Evolutionary conservation across 2,113 vertebrate species (phyloP).

Genomic region (Riparia riparia): DNA sequence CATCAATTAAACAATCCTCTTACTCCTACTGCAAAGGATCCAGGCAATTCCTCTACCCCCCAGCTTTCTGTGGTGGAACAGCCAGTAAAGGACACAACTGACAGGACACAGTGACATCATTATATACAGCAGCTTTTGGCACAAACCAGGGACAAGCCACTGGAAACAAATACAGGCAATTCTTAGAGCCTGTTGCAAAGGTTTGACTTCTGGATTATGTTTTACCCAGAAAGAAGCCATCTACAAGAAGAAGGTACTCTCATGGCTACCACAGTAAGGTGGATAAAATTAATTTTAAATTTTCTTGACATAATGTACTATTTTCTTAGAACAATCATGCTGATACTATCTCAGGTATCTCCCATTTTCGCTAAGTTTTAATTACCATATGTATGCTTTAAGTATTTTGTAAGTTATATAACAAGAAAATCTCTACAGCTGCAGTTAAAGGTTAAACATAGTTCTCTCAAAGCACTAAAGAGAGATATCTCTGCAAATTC

Average conservation of each 20-base stretch:
- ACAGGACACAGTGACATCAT: not conserved
- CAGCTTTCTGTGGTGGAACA: not conserved
- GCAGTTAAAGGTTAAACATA: not conserved
- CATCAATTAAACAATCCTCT: not conserved
- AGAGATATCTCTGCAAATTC: not conserved
- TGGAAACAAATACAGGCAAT: not conserved
- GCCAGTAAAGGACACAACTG: not conserved
- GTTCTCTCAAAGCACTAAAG: not conserved
- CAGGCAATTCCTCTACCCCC: not conserved
- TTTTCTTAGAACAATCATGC: not conserved
- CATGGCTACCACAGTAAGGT: not conserved
- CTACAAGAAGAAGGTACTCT: not conserved
- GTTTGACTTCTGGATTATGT: not conserved
- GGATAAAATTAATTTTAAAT: not conserved
- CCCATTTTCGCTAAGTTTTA: not conserved
- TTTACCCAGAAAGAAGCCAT: not conserved
- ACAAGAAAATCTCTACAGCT: not conserved
- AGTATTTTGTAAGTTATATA: not conserved
- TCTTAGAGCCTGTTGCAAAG: not conserved
- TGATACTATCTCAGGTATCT: not conserved
- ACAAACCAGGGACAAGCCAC: not conserved
- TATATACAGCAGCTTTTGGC: not conserved
- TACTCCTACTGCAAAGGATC: not conserved
- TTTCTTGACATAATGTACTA: not conserved
- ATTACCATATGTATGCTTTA: not conserved